phyloP scores from a whole-genome alignment of 2,113 vertebrate species.

The Oreocharis arfaki region DNA sequence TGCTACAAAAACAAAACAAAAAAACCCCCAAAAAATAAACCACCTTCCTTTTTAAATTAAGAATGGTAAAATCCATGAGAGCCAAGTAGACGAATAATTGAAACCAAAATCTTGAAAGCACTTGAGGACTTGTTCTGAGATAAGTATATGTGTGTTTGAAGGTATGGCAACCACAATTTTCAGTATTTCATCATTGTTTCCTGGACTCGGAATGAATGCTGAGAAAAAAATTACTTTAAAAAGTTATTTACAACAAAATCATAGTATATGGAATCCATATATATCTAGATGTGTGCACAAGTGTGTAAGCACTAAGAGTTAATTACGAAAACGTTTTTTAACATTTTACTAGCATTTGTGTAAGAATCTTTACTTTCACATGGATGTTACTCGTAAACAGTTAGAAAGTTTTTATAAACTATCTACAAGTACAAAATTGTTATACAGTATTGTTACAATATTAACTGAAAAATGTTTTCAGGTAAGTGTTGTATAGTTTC shows the following conservation, averaged over 20 bases:
- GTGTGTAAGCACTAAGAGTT: no score
- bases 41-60: neutral
- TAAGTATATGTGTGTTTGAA: neutral
- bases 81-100: neutral
- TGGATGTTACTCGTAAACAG: no score
- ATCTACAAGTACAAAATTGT: no score
- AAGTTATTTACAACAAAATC: neutral
- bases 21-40: fast-evolving
- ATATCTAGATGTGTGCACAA: neutral
- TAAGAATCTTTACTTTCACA: no score
- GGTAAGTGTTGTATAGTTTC: no score
- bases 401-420: no score
- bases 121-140: neutral
- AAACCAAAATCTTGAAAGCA: neutral
- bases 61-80: neutral
- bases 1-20: neutral
- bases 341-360: no score
- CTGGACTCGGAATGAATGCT: neutral
- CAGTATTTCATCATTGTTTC: neutral
- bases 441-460: no score
- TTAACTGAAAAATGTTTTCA: no score
- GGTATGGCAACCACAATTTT: neutral
- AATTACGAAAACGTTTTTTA: no score
- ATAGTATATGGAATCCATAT: neutral
- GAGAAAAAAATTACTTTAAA: neutral